Conservation (phyloP, 2,888 invertebrate species). For the Seira musarum region DNA sequence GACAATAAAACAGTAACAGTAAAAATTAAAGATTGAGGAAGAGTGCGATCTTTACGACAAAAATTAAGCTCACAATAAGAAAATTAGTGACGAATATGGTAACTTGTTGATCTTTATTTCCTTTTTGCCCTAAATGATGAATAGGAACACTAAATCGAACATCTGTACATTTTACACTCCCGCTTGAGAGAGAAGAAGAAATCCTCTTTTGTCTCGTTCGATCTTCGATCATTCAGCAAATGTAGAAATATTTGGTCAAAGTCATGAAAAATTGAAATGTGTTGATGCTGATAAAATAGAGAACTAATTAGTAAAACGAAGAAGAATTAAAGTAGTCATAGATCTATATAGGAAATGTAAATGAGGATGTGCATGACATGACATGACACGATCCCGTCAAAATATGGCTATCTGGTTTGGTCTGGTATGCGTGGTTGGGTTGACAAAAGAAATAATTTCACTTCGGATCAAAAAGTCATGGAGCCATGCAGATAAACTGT, state of each 20-base stretch:
- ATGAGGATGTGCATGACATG: conserved; percentile 18
- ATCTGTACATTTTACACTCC: not conserved
- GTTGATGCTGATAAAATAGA: no score
- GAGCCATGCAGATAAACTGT: no score
- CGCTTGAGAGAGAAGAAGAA: not conserved
- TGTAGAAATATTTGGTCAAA: not conserved
- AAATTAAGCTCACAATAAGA: conserved; percentile 37
- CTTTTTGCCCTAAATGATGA: conserved; percentile 11
- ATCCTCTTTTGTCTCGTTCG: not conserved
- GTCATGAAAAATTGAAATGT: not conserved
- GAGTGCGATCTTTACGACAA: conserved; percentile 27
- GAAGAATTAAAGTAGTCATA: conserved; percentile 14
- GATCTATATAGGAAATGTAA: conserved; percentile 1
- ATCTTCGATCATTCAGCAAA: no score
- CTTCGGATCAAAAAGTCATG: no score
- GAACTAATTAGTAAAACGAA: conserved; percentile 2
- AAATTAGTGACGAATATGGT: conserved; percentile 45
- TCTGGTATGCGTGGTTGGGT: no score
- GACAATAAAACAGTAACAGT: conserved; percentile 22
- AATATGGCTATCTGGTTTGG: not conserved
- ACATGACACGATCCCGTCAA: not conserved
- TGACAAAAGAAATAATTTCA: no score
- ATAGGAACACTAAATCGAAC: not conserved
- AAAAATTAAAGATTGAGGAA: conserved; percentile 32
- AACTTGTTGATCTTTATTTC: conserved; percentile 34